phyloP scores from a whole-genome alignment of 2,888 invertebrate species.

The Caenorhabditis sp. region DNA sequence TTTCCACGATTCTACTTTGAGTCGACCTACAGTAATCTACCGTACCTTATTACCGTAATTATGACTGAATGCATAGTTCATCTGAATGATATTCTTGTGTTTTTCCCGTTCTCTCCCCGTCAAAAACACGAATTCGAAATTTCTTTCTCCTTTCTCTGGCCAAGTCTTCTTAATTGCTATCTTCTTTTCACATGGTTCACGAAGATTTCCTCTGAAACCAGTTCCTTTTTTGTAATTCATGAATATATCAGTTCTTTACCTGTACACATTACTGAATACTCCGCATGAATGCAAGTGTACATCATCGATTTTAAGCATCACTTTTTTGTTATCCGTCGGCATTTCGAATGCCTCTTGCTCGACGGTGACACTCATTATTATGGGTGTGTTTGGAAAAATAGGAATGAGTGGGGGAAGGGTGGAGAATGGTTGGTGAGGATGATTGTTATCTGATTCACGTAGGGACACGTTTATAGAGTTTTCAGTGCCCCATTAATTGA shows the following conservation, averaged over 20 bases:
- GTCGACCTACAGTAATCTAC: no score
- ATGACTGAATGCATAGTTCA: constrained; percentile 52
- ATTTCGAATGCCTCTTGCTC: constrained; percentile 47
- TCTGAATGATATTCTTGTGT: constrained; percentile 54
- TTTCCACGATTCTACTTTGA: no score
- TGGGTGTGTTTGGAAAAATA: neutral
- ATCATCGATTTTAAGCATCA: constrained; percentile 43
- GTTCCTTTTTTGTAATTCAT: neutral
- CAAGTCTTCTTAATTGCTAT: constrained; percentile 63
- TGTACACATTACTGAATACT: constrained; percentile 50
- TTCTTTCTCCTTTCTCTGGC: constrained; percentile 45
- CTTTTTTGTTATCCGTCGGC: constrained; percentile 46
- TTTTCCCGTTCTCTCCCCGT: constrained; percentile 43
- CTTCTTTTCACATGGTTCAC: constrained; percentile 41
- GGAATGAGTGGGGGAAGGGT: no score
- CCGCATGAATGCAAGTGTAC: constrained; percentile 48
- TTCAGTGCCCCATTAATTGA: no score
- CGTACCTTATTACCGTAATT: constrained; percentile 25
- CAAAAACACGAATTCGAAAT: constrained; percentile 45
- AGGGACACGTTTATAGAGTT: no score
- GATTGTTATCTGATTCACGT: no score
- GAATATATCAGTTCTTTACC: neutral
- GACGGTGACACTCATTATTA: constrained; percentile 35
- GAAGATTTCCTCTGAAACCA: constrained; percentile 31
- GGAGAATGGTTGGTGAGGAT: no score